Percentiles rank a stretch among this genome's conserved stretches.
These are phyloP conservation scores for Lycaena phlaeas DNA, from an alignment of 2,888 invertebrate genomes.

Conservation along the genomic window DNA sequence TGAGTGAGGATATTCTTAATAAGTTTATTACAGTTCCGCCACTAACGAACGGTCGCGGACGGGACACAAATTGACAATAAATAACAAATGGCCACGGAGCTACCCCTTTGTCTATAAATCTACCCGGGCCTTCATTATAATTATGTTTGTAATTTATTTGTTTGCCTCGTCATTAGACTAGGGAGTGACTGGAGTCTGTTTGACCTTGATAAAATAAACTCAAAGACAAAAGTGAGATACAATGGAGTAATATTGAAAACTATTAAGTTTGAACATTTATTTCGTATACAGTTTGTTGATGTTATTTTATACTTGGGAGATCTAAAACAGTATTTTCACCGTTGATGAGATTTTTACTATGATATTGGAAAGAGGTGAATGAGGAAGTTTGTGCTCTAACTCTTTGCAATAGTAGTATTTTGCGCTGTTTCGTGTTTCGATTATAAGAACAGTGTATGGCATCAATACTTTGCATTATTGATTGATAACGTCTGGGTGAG, in stretches of 20 bases:
- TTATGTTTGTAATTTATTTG: constrained; percentile 20
- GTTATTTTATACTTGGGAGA: too few species aligned
- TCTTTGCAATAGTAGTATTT: too few species aligned
- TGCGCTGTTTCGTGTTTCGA: too few species aligned
- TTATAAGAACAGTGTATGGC: too few species aligned
- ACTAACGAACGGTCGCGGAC: constrained; percentile 43
- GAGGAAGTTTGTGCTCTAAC: too few species aligned
- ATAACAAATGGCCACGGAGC: constrained; percentile 43
- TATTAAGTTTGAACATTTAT: too few species aligned
- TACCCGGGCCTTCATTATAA: constrained; percentile 22
- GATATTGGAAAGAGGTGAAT: too few species aligned
- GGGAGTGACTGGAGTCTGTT: constrained; percentile 1
- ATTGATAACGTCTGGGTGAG: too few species aligned
- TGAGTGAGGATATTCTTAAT: constrained; percentile 33
- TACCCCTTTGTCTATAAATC: constrained; percentile 33
- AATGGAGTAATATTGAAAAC: neutral
- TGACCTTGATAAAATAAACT: neutral
- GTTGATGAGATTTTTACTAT: too few species aligned
- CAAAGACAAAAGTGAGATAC: neutral
- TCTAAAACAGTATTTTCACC: too few species aligned
- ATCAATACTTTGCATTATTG: too few species aligned
- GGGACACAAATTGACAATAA: constrained; percentile 51
- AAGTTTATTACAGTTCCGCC: constrained; percentile 44
- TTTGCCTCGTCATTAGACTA: constrained; percentile 5
- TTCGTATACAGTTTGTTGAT: too few species aligned